Evolutionary conservation across 2,888 invertebrate species (phyloP).

Genomic region (Oxystoma pomonae): DNA sequence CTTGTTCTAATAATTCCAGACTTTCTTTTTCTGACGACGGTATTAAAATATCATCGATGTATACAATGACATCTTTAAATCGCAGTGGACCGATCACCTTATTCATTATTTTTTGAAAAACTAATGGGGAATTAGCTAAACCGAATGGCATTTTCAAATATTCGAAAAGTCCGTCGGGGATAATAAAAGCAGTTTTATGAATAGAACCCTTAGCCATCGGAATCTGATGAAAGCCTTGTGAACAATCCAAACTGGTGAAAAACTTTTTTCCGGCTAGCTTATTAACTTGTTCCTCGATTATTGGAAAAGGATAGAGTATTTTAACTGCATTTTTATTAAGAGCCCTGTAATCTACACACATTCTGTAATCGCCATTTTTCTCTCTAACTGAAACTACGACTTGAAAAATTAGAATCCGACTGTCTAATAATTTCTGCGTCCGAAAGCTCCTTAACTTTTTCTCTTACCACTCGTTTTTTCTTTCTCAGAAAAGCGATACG

Average conservation of each 20-base stretch:
- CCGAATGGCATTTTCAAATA: too few relatives aligned
- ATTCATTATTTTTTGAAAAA: conserved; percentile 14
- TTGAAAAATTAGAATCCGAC: conserved; percentile 1
- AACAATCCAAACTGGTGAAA: conserved; percentile 9
- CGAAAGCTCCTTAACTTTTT: too few relatives aligned
- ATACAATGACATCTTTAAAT: too few relatives aligned
- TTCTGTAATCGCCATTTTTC: neutral
- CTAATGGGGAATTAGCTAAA: conserved; percentile 32
- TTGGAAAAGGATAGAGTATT: too few relatives aligned
- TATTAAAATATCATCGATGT: too few relatives aligned
- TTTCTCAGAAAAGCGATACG: conserved; percentile 28
- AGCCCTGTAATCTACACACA: conserved; percentile 10
- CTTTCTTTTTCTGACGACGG: too few relatives aligned
- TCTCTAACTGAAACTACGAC: conserved; percentile 1
- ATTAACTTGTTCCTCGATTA: conserved; percentile 10
- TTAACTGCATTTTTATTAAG: conserved; percentile 14
- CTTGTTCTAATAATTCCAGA: too few relatives aligned
- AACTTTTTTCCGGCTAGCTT: neutral
- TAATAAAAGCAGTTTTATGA: conserved; percentile 33
- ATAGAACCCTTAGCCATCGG: too few relatives aligned
- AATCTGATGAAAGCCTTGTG: conserved; percentile 6
- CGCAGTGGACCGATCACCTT: neutral
- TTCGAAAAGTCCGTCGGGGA: conserved; percentile 35
- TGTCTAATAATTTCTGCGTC: conserved; percentile 5
- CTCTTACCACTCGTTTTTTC: conserved; percentile 25